Base-by-base conservation (phyloP, 2,888 invertebrate genomes). In the Tipula unca region DNA sequence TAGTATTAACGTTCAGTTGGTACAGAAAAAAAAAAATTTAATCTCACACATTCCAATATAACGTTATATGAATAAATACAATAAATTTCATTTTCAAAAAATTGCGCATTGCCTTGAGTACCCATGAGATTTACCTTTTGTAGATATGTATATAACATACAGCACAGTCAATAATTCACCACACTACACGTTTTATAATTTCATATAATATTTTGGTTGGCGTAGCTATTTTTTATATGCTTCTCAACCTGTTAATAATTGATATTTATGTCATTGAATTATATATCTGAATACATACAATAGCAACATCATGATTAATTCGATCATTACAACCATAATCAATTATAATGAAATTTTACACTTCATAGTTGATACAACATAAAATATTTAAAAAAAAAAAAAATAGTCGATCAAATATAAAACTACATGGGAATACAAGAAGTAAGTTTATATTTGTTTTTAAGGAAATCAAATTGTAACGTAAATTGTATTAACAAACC, bases 41-140 rank as follows among this genome's bases (percentile, higher is more conserved):
- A 69, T 69, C 69, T 69, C 69, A 69, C 69, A 69, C 69, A 69
- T 69, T 69, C 69, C 69, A 69, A 69, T 69, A 69, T 25, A 69
- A 20, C 69, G 69, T 69, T 69, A 69, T 69, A 25, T 69, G 69
- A 25, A 69, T 69, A 69, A 69, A 69, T 69, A 69, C 69, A 69
- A 69, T 69, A 69, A 69, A 69, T 69, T 69, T 69, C 69, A 69
- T 69, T 69, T 69, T 69, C 25, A 14, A 69, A 69, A 69, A 69
- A 69, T 48, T 69, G 69, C 69, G 69, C 69, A 69, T 69, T 69
- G 69, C 69, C 69, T 69, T 69, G 69, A 69, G 69, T 69, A 25
- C 69, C 69, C 69, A 25, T 25, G 69, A 69, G 69, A 69, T 25
- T 10, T 69, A 69, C 69, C 69, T 69, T 69, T 69, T 69, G 69